phyloP scores from a whole-genome alignment of 1,140 invertebrate species.

The Myzus persicae region DNA sequence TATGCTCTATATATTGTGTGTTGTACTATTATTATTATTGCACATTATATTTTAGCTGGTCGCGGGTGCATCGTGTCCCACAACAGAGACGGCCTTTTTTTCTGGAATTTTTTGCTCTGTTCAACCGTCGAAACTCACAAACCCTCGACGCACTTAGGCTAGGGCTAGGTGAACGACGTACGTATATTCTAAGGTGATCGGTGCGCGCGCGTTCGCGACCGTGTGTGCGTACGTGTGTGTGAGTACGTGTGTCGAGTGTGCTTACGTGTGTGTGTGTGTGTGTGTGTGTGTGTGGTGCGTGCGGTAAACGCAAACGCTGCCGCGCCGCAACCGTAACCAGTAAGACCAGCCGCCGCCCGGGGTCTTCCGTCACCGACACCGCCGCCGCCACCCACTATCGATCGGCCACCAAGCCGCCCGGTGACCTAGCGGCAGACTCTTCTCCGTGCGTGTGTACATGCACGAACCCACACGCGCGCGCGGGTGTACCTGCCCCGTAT shows the following conservation, averaged over 20 bases:
- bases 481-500: conserved; percentile 1
- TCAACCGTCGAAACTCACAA: not conserved
- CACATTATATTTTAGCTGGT: not conserved
- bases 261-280: too few species aligned
- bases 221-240: not conserved
- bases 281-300: not conserved
- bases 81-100: not conserved
- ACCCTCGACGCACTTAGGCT: not conserved
- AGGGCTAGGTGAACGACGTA: not conserved
- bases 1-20: not conserved
- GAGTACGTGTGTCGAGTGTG: not conserved
- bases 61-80: not conserved
- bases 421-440: conserved; percentile 25
- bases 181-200: too few species aligned
- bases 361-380: conserved; percentile 14
- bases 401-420: conserved; percentile 26
- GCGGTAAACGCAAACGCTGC: not conserved
- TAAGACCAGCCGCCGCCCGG: not conserved
- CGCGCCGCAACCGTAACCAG: not conserved
- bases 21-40: not conserved
- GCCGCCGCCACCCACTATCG: conserved; percentile 30
- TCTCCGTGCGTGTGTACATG: conserved; percentile 11
- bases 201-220: not conserved
- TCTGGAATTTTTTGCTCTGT: not conserved
- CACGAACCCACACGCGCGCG: conserved; percentile 5